A percentile compares a stretch with the other conserved stretches of the same genome.
These are phyloP conservation scores for Nannospalax galili DNA, from an alignment of 2,113 vertebrate genomes.

Conservation along the genomic window DNA sequence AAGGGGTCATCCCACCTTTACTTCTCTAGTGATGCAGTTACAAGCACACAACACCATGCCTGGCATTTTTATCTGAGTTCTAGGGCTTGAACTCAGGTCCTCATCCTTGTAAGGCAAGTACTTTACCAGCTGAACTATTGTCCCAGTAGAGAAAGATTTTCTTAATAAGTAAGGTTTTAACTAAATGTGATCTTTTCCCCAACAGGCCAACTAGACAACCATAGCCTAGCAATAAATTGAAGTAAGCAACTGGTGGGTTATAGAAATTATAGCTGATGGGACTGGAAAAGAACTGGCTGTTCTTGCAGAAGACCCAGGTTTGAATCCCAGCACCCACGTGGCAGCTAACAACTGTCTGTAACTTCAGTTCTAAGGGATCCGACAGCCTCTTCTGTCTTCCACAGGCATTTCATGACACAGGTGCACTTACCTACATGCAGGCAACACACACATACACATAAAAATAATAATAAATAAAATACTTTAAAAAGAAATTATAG, in stretches of 20 bases:
- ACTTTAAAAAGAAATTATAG: too few relatives aligned
- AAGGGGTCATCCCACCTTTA: not conserved
- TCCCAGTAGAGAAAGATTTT: not conserved
- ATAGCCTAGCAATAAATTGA: not conserved
- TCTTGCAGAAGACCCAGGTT: too few relatives aligned
- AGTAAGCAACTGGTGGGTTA: not conserved
- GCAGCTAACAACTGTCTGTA: too few relatives aligned
- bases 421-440: too few relatives aligned
- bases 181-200: not conserved
- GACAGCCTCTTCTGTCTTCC: too few relatives aligned
- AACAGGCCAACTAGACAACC: not conserved
- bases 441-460: too few relatives aligned
- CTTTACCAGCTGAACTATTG: not conserved
- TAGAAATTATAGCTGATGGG: not conserved
- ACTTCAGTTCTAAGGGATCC: too few relatives aligned
- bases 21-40: not conserved
- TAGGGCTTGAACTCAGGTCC: not conserved
- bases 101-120: not conserved
- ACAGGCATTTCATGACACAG: too few relatives aligned
- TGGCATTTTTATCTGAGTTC: not conserved
- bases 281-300: too few relatives aligned
- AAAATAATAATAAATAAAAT: too few relatives aligned
- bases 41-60: not conserved
- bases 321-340: too few relatives aligned
- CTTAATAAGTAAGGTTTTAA: not conserved